Evolutionary conservation across 2,888 invertebrate species (phyloP), one percentile per base, ranked within the genome.

Genomic region (Sipunculus nudus): DNA sequence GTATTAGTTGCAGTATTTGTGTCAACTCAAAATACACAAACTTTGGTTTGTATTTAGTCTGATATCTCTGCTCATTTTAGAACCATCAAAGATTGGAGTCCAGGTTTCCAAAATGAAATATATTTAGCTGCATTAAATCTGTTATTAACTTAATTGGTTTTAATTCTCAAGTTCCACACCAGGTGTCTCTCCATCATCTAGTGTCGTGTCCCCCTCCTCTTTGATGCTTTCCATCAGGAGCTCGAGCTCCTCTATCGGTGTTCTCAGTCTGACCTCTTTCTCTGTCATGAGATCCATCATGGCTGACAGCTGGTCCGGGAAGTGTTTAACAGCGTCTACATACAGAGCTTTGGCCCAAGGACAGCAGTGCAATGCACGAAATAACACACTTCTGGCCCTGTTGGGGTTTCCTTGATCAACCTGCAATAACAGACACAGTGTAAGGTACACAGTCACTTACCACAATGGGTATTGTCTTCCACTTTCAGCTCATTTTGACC

Each of bases 181-280:
- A n/a, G n/a, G n/a, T n/a, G n/a, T n/a, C n/a, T n/a, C n/a, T n/a
- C n/a, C n/a, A n/a, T n/a, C n/a, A n/a, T n/a, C n/a, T n/a, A n/a
- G 4, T 10, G 40, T 56, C 5, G 13, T 63, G 65, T 19, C 59
- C 56, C 45, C 63, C 68, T 16, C 63, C 47, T n/a, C n/a, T n/a
- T n/a, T n/a, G n/a, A n/a, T n/a, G n/a, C n/a, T n/a, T 46, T 76
- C 72, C 25, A 73, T 61, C 32, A 82, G 70, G 16, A 82, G 62
- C 47, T 82, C 78, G 2, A 86, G 71, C 68, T 86, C 86, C 67
- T 85, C 85, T n/a, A 83, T 56, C n/a, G 85, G 84, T 19, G 83
- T 75, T 47, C 84, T 75, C 6, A 85, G 68, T 53, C 85, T 65
- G 3, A 85, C 68, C 68, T 84, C 84, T 63, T 85, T 84, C 70